Base-by-base conservation (phyloP, 2,888 invertebrate species). In the Clivina fossor region DNA sequence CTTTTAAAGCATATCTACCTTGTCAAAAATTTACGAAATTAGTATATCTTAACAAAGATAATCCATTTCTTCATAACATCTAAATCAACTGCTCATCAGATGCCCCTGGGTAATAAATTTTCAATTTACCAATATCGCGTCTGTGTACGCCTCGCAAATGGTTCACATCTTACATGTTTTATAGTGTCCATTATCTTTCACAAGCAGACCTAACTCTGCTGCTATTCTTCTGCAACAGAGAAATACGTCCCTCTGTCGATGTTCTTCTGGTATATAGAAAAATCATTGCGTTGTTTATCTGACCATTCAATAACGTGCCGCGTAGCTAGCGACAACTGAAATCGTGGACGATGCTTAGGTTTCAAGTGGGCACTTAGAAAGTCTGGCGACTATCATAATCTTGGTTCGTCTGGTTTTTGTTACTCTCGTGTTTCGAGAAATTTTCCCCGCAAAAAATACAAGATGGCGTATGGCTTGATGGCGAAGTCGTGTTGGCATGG, bases 321-420 rank as follows among this genome's bases (percentile, higher is more conserved):
- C n/a, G n/a, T n/a, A 15, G 20, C 40, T 26, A 13, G 53, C 28
- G n/a, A n/a, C n/a, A n/a, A n/a, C n/a, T n/a, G n/a, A n/a, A n/a
- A n/a, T n/a, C n/a, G n/a, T n/a, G 24, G 44, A 30, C 44, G 26
- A 37, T 53, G 32, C 26, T 22, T 53, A 19, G 13, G 47, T 50
- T 37, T 53, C 35, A 53, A 53, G 53, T 53, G 53, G 35, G 44
- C 53, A 53, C 53, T 53, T 53, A 53, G 22, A 22, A 37, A 53
- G 53, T 53, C 53, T 53, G 53, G 44, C 53, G 53, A 53, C 53
- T 43, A 28, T 53, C 53, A 53, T 53, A 53, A 53, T 53, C 53
- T 53, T 26, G 37, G 35, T 24, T 28, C 44, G 44, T n/a, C 51
- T 43, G 53, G 44, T 53, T 53, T 53, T 44, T 53, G 33, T 41